phyloP scores from a whole-genome alignment of 2,113 vertebrate genomes.

The Tragelaphus scriptus region DNA sequence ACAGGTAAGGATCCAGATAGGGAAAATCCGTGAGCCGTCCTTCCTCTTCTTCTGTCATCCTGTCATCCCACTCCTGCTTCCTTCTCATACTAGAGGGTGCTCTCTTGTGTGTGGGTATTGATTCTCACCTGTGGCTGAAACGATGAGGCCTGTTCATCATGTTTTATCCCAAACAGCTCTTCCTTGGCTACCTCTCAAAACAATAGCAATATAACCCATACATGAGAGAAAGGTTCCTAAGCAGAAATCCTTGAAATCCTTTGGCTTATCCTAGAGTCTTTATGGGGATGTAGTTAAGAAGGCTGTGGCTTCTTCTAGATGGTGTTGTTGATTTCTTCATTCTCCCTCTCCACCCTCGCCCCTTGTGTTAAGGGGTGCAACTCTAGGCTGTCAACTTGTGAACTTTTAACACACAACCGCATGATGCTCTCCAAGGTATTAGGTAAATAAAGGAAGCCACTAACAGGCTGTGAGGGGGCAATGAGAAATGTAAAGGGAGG shows the following conservation, averaged over 20 bases:
- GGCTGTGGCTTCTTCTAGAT: not conserved
- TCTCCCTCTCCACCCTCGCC: not conserved
- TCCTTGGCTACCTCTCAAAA: not conserved
- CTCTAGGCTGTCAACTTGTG: not conserved
- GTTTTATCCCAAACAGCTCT: not conserved
- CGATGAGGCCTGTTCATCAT: not conserved
- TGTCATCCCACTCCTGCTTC: not conserved
- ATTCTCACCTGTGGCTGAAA: not conserved
- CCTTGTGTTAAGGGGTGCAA: not conserved
- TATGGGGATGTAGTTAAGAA: not conserved
- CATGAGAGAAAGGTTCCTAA: not conserved
- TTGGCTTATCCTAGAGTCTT: not conserved
- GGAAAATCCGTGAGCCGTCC: rapidly evolving
- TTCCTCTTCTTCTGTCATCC: not conserved
- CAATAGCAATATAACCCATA: not conserved
- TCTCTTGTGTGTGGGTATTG: not conserved
- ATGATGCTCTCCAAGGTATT: not conserved
- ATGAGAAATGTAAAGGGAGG: not conserved
- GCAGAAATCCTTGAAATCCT: not conserved
- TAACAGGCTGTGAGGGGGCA: not conserved
- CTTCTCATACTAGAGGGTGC: not conserved
- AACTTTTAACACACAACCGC: not conserved
- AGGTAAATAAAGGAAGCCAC: not conserved
- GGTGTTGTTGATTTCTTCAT: not conserved
- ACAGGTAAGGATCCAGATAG: not conserved